Percentiles rank a stretch among this genome's conserved stretches.
Conservation (phyloP, 37 sponge, comb jelly and placozoan species). For the Dysidea cf. avara region DNA sequence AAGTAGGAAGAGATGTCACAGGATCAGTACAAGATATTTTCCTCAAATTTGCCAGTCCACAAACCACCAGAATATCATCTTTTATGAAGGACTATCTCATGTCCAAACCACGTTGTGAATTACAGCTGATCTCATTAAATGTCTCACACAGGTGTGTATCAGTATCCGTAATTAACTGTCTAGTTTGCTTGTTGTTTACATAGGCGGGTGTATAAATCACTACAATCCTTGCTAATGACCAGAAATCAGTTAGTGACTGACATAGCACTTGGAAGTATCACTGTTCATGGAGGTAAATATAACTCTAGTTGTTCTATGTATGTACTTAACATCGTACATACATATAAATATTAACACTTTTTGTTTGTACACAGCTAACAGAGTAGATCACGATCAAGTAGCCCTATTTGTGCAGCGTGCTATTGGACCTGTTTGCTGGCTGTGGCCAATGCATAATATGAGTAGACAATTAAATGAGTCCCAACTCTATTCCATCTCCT, state of each 20-base stretch:
- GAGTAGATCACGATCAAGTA: too few species aligned
- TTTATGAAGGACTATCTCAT: background rate
- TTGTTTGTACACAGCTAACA: too few species aligned
- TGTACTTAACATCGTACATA: too few species aligned
- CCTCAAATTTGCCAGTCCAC: constrained; percentile 15
- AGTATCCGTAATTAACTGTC: background rate
- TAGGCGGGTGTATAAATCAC: constrained; percentile 25
- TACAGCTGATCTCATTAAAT: constrained; percentile 30
- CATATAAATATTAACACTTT: too few species aligned
- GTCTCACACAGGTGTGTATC: constrained; percentile 17
- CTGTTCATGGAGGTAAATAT: constrained; percentile 2
- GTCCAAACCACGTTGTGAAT: background rate
- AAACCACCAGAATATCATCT: constrained; percentile 15
- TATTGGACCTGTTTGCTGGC: too few species aligned
- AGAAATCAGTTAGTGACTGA: background rate
- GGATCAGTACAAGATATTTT: background rate
- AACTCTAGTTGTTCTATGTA: background rate
- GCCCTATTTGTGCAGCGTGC: too few species aligned
- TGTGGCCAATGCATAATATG: constrained; percentile 13
- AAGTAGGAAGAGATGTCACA: background rate
- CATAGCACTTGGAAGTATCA: constrained; percentile 19
- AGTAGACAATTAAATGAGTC: constrained; percentile 9
- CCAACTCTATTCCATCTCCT: constrained; percentile 24
- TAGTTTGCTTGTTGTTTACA: background rate
- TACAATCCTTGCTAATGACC: background rate